Evolutionary conservation across 2,888 invertebrate species (phyloP).

Genomic region (Conchocele bisecta): DNA sequence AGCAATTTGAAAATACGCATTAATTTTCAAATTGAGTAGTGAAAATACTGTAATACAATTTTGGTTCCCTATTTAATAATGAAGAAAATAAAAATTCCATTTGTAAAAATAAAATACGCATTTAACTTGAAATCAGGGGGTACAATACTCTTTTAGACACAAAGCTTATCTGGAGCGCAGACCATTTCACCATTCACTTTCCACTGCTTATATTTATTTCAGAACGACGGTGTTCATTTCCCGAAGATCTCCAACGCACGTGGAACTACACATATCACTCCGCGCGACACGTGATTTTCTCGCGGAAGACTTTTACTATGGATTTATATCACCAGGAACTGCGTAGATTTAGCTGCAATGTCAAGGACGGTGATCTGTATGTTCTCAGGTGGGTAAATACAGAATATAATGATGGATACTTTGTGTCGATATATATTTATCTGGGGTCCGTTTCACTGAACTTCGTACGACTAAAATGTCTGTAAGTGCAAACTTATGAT

Average conservation of each 20-base stretch:
- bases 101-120: too few relatives aligned
- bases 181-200: neutral
- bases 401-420: too few relatives aligned
- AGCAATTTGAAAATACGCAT: too few relatives aligned
- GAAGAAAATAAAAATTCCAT: too few relatives aligned
- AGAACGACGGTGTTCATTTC: slow-evolving; percentile 73
- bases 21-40: too few relatives aligned
- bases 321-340: slow-evolving; percentile 45
- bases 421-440: too few relatives aligned
- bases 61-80: too few relatives aligned
- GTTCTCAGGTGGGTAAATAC: slow-evolving; percentile 65
- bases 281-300: slow-evolving; percentile 66
- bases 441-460: too few relatives aligned
- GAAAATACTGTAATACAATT: too few relatives aligned
- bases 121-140: neutral
- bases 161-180: slow-evolving; percentile 23
- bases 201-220: slow-evolving; percentile 11
- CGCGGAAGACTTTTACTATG: slow-evolving; percentile 62
- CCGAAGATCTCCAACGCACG: slow-evolving; percentile 58
- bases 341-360: slow-evolving; percentile 66
- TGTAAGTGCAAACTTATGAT: too few relatives aligned
- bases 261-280: slow-evolving; percentile 73
- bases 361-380: slow-evolving; percentile 70
- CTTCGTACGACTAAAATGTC: too few relatives aligned
- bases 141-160: slow-evolving; percentile 23